Evolutionary conservation across 2,888 invertebrate species (phyloP), one percentile per base, ranked within the genome.

Genomic region (Oscheius sp.): DNA sequence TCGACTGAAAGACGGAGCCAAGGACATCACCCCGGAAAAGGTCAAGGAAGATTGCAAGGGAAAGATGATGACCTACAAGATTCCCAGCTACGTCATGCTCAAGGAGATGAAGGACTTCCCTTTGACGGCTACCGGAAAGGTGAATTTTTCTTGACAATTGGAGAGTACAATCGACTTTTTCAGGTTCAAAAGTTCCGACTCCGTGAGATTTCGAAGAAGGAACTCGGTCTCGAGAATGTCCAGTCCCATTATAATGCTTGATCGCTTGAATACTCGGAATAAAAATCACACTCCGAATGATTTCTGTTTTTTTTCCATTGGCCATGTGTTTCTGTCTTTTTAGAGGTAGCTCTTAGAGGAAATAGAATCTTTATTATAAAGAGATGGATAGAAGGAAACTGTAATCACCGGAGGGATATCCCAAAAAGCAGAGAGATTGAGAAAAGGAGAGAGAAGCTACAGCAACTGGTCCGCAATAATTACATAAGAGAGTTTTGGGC

Each of bases 101-200:
- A 90, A 92, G 0, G 56, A 73, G 18, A 61, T 76, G 43, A 35
- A 71, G 16, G 91, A 91, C 0, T 66, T 93, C 88, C 94, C 94
- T 0, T 92, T 93, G 87, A 95, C 95, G 0, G 90, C 91, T 0
- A 93, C 94, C 0, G 94, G 94, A 1, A 95, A 95, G 89, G 92
- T 74, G 35, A 35, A 9, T n/a, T n/a, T n/a, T n/a, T n/a, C n/a
- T n/a, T n/a, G n/a, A n/a, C 35, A 9, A 35, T 9, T 9, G 35
- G 35, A 35, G 35, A 35, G 35, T 3, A 35, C 35, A 6, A 35
- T 35, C 35, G 35, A 9, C 35, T 35, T 3, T 35, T 66, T 66
- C 46, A 66, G 66, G 69, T 69, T n/a, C 64, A 72, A 52, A 72
- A 72, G 56, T 72, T 35, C 45, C 64, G 64, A n/a, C 58, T 72